Conservation (phyloP, 2,888 invertebrate genomes). For the Brachyptera risi region DNA sequence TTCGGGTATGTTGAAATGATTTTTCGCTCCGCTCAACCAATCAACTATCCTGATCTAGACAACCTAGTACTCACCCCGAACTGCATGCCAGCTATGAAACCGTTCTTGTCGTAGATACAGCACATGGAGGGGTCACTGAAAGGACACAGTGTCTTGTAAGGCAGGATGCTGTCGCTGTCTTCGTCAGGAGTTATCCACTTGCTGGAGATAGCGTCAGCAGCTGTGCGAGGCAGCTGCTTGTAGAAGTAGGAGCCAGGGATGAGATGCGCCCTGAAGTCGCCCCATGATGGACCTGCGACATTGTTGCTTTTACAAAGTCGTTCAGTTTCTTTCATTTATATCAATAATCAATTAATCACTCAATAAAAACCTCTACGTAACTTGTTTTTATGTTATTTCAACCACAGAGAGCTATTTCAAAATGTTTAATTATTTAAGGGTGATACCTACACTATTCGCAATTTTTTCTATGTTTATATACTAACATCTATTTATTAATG, state of each 20-base stretch:
- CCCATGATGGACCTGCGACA: background rate
- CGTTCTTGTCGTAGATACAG: background rate
- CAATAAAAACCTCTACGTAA: too few relatives aligned
- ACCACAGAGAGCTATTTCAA: too few relatives aligned
- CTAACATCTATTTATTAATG: too few relatives aligned
- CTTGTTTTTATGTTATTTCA: too few relatives aligned
- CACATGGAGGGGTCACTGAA: constrained; percentile 1
- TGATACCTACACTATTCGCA: too few relatives aligned
- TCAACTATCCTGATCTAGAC: too few relatives aligned
- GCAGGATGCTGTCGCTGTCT: background rate
- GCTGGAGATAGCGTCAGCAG: background rate
- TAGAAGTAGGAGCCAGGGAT: background rate
- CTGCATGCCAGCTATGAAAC: constrained; percentile 1
- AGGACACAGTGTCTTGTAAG: background rate
- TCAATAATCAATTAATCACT: too few relatives aligned
- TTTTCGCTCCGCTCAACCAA: too few relatives aligned
- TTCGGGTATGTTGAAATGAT: too few relatives aligned
- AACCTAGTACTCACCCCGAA: constrained; percentile 10
- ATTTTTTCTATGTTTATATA: too few relatives aligned
- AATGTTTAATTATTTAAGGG: too few relatives aligned
- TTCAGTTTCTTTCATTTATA: too few relatives aligned
- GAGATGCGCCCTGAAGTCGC: background rate
- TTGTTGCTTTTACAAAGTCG: background rate
- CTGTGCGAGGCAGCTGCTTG: background rate
- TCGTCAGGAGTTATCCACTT: background rate